Evolutionary conservation across 2,888 invertebrate species (phyloP), one percentile per base, ranked within the genome.

Genomic region (Mythimna lalbum): DNA sequence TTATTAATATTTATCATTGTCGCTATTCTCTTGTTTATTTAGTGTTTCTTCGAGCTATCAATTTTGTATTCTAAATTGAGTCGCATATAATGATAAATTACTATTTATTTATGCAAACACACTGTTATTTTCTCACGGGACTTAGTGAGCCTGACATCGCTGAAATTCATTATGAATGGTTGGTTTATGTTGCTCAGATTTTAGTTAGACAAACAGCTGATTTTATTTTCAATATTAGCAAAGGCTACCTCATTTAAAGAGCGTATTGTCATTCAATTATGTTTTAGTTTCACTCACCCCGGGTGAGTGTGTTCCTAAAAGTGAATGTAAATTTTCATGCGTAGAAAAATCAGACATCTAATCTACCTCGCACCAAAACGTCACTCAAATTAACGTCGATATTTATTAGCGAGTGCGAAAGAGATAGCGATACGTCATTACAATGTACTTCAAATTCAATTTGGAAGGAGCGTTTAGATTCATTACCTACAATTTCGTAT

Each of bases 401-500:
- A 84, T 86, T 84, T 84, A 82, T 81, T 83, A 78, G 71, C 63
- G 65, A 67, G 83, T 62, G 82, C 73, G 85, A 85, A 66, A 49
- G 85, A 76, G 85, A 84, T 56, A 62, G 77, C 80, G 63, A 72
- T 73, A 85, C 69, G 81, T 80, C 84, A 85, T 86, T 83, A 87
- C 83, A 81, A 80, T 84, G 84, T 87, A 87, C 83, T 85, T 64
- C 73, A 86, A 89, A 90, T 88, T 88, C 86, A 87, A 88, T 89
- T 88, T 85, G 83, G 80, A 76, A 78, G 82, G 78, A 83, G 81
- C 86, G 80, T 80, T 85, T 83, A 87, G 84, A 87, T 88, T 88
- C 90, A 89, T 89, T 88, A 85, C 88, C 79, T 75, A 88, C 90
- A 90, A 91, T 91, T 91, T 90, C 87, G 87, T 89, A 88, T 91